These are phyloP conservation scores for Drosophila elegans DNA, from an alignment of 1,140 invertebrate species.

Conservation along the genomic window DNA sequence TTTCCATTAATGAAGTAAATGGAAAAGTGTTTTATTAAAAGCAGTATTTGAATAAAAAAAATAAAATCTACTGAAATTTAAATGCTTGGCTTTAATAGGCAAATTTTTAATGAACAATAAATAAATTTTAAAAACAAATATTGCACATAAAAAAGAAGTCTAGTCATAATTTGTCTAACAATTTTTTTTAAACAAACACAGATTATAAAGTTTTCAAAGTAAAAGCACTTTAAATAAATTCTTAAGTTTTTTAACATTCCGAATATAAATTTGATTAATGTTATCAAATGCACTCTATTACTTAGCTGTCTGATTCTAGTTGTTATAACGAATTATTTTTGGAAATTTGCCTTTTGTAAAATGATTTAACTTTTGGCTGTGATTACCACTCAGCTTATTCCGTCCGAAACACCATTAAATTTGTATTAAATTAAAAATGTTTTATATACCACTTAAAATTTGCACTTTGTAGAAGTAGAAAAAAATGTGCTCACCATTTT, in stretches of 20 bases:
- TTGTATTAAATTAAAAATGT: constrained; percentile 24
- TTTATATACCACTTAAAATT: constrained; percentile 49
- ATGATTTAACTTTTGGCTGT: not conserved
- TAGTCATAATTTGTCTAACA: too few relatives aligned
- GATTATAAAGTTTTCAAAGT: too few relatives aligned
- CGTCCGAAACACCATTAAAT: not conserved
- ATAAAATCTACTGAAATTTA: not conserved
- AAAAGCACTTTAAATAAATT: not conserved
- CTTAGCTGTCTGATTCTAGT: not conserved
- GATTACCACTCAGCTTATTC: not conserved
- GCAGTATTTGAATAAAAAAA: not conserved
- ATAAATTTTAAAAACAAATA: too few relatives aligned
- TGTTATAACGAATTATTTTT: not conserved
- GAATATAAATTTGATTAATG: constrained; percentile 3
- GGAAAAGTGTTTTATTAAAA: not conserved
- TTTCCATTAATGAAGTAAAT: not conserved
- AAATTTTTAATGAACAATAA: too few relatives aligned
- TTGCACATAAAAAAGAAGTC: too few relatives aligned
- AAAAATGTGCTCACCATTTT: constrained; percentile 74
- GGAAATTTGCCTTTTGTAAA: not conserved
- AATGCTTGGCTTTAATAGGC: too few relatives aligned
- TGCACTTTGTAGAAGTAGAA: constrained; percentile 27
- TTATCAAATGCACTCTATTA: not conserved
- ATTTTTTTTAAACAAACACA: too few relatives aligned
- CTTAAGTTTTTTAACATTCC: not conserved